Base-by-base conservation (phyloP, 2,888 invertebrate genomes). In the Drosophila putrida region DNA sequence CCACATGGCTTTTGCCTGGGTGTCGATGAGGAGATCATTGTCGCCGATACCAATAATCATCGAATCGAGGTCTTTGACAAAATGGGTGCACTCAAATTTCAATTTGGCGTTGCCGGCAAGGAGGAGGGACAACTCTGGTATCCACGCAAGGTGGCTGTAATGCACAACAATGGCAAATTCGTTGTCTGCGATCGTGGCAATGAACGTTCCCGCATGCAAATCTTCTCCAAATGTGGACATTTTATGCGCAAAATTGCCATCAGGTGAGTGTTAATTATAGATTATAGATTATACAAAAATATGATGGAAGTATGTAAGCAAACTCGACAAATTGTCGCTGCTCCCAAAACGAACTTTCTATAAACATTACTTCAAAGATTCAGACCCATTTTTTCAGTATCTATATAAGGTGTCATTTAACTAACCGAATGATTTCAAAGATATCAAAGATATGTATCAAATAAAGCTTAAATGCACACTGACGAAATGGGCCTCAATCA, bases 181-280 rank as follows among this genome's bases (percentile, higher is more conserved):
- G 98, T 99, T n/a, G 98, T 99, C 4, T 99, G 99, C 92, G 99
- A 99, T 93, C 96, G 99, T 76, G 98, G 98, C 50, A 98, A 98
- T 90, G 98, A 99, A 91, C 95, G 98, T 60, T 98, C 98, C 0
- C 95, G 98, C 65, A 98, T 99, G 98, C 99, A 99, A 93, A 97
- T 99, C 82, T 99, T 99, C 91, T 98, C 97, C 43, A 97, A 97
- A 90, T 98, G 96, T 91, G 98, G 98, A 31, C 97, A 98, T 90
- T 99, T 98, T 92, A 94, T 98, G 89, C 97, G 97, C 93, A 98
- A 98, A 93, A 98, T 98, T 75, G 97, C 98, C 69, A 96, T 96
- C 75, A 94, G 93, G 92, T 92, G 55, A 20, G 69, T 8, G 4
- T 6, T n/a, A n/a, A n/a, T n/a, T n/a, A n/a, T n/a, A n/a, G n/a